These are phyloP conservation scores for Podarcis lilfordi DNA, from an alignment of 2,797 vertebrate genomes.

Conservation along the genomic window DNA sequence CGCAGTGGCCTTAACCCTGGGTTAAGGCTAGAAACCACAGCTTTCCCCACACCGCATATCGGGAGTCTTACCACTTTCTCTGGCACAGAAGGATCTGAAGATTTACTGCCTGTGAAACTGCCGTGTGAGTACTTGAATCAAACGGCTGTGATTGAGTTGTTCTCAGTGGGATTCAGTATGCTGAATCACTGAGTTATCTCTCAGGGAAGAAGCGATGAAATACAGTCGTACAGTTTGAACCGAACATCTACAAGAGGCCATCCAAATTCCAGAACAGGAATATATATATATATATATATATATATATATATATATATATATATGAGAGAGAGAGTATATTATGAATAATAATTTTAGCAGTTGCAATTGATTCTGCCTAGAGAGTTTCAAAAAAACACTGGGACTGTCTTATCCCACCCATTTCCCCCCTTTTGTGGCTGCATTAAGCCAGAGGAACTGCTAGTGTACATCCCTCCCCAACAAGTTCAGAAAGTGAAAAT, in stretches of 20 bases:
- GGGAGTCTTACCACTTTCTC: slow-evolving; percentile 4
- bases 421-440: too few relatives aligned
- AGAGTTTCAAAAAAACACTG: neutral
- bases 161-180: neutral
- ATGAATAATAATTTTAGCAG: neutral
- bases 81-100: neutral
- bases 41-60: neutral
- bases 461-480: neutral
- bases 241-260: neutral
- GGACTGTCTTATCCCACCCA: neutral
- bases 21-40: neutral
- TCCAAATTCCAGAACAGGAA: neutral
- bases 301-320: neutral
- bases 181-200: slow-evolving; percentile 13
- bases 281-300: neutral
- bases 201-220: neutral
- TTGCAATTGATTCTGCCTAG: neutral
- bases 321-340: neutral
- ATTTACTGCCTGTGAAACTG: neutral
- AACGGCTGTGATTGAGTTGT: neutral
- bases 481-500: too few relatives aligned
- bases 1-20: neutral
- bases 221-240: neutral
- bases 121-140: slow-evolving; percentile 15
- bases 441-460: neutral